phyloP scores from a whole-genome alignment of 1,140 invertebrate genomes.

The Berghia stephanieae region DNA sequence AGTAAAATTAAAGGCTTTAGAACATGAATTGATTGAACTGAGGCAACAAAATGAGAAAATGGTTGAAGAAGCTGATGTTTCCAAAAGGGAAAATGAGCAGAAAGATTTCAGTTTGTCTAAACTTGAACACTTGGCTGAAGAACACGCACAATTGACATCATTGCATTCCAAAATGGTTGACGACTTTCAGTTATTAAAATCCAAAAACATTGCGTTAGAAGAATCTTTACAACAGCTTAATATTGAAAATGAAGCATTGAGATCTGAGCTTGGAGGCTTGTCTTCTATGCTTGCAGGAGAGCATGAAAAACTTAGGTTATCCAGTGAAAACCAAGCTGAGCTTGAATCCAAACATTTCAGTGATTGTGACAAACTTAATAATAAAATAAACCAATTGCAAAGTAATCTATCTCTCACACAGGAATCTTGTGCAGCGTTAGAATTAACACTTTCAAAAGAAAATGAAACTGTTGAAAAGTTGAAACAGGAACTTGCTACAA shows the following conservation, averaged over 20 bases:
- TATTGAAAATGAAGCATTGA: constrained; percentile 5
- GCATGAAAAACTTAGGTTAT: background rate
- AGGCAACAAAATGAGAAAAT: background rate
- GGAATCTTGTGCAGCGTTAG: background rate
- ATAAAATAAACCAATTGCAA: constrained; percentile 12
- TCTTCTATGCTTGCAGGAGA: background rate
- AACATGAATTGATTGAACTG: constrained; percentile 17
- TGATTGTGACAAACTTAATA: background rate
- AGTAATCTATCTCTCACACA: background rate
- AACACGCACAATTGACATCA: background rate
- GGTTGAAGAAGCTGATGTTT: background rate
- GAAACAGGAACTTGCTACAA: background rate
- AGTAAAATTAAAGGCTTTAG: background rate
- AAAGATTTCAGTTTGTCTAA: background rate
- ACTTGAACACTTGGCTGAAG: background rate
- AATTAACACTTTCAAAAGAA: background rate
- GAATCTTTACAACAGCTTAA: background rate
- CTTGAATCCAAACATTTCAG: background rate
- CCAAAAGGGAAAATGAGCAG: background rate
- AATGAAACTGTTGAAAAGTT: background rate
- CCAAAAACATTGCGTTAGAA: background rate
- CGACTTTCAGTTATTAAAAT: background rate
- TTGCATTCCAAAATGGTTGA: background rate
- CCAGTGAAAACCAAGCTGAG: background rate
- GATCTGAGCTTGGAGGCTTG: too few relatives aligned